Base-by-base conservation (phyloP, 1,140 invertebrate genomes). In the Tribolium castaneum region DNA sequence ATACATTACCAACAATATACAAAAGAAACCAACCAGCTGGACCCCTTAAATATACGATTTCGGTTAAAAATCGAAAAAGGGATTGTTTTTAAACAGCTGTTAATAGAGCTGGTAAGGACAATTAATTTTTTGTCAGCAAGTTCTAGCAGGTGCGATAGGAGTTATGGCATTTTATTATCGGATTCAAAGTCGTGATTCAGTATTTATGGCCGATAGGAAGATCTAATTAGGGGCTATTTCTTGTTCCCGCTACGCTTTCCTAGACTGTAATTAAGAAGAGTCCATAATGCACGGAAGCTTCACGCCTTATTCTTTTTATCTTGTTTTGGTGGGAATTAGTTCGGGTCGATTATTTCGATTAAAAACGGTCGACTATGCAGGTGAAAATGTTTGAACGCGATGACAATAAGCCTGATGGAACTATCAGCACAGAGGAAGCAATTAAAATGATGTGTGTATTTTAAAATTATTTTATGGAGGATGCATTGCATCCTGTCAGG, bases 401-500 rank as follows among this genome's bases (percentile, higher is more conserved):
- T 59, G 54, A 59, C 54, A 59, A 59, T 59, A 59, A 59, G 13
- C 51, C 51, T 52, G 12, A 14, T 52, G 51, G 51, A 52, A 52
- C 51, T 52, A 52, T 52, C 51, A 19, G 51, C 12, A 22, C 25
- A 14, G 34, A 66, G 59, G 59, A 66, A 66, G 59, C 30, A 66
- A 66, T 66, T 66, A 66, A 66, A 66, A 66, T 66, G 59, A 35
- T 34, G 25, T 35, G 59, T 66, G 30, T 66, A 59, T 22, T 66
- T 34, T 66, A 22, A 34, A 35, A 35, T 66, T 66, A 30, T 66
- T 66, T 66, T 66, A 66, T 66, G 59, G 25, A 66, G 59, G 59
- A 66, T 66, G 59, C 30, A 66, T 66, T 66, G 59, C 59, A 66
- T 66, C 59, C 59, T 66, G 59, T 66, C 59, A 66, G 59, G 59